Conservation (phyloP, 2,888 invertebrate species). For the Oligia fasciuncula region DNA sequence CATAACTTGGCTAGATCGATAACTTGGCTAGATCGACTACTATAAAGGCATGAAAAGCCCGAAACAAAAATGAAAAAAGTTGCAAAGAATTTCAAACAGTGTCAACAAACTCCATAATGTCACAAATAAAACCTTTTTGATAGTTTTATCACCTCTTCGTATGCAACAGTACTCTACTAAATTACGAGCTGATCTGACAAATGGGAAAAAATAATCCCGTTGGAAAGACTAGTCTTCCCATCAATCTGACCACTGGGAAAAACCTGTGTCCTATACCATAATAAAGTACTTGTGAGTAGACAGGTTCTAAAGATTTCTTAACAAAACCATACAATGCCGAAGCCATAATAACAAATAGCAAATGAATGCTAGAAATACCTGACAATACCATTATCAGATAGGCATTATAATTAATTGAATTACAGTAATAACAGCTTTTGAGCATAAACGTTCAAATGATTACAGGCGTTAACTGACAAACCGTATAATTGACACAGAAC, state of each 20-base stretch:
- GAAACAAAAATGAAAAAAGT: too few species aligned
- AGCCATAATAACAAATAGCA: not conserved
- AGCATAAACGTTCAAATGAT: constrained; percentile 16
- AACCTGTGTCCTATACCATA: not conserved
- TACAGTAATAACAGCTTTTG: constrained; percentile 37
- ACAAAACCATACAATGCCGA: constrained; percentile 3
- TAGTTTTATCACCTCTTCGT: too few species aligned
- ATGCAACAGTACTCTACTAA: too few species aligned
- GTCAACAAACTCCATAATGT: too few species aligned
- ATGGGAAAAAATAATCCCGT: too few species aligned
- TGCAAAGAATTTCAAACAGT: too few species aligned
- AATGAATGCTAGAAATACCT: constrained; percentile 16
- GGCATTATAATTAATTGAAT: constrained; percentile 32
- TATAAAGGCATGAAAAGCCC: too few species aligned
- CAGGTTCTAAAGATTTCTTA: not conserved
- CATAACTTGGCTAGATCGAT: not conserved
- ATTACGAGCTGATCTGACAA: too few species aligned
- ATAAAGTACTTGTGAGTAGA: not conserved
- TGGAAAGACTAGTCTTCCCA: too few species aligned
- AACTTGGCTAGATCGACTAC: not conserved
- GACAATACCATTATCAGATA: not conserved
- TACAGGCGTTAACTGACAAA: constrained; percentile 3
- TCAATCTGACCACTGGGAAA: too few species aligned
- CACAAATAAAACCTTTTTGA: too few species aligned
- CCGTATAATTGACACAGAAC: constrained; percentile 24